A percentile compares a stretch with the other conserved stretches of the same genome.
These are phyloP conservation scores for Folsomia candida DNA, from an alignment of 2,888 invertebrate species.

Conservation along the genomic window DNA sequence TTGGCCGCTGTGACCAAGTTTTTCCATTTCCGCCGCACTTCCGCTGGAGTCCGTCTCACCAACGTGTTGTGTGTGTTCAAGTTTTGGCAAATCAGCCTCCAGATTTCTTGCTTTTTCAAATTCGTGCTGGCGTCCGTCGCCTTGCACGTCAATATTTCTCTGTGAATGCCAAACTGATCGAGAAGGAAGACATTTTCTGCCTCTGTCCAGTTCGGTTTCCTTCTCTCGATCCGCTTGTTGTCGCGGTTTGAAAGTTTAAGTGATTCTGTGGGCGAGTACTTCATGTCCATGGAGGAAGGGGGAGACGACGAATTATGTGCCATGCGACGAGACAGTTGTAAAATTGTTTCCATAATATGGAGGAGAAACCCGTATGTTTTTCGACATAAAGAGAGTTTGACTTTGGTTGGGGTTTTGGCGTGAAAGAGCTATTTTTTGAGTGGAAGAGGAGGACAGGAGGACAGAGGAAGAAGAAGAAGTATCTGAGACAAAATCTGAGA, in stretches of 20 bases:
- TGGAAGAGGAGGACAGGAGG: background rate
- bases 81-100: constrained; percentile 50
- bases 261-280: constrained; percentile 44
- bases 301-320: constrained; percentile 36
- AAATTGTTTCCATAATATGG: constrained; percentile 41
- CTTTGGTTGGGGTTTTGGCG: background rate
- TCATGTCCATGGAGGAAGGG: constrained; percentile 38
- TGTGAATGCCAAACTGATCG: constrained; percentile 49
- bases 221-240: constrained; percentile 36
- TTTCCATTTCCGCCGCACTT: constrained; percentile 51
- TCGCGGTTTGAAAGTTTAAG: constrained; percentile 40
- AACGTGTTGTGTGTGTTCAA: constrained; percentile 48
- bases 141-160: constrained; percentile 50
- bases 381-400: background rate
- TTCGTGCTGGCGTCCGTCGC: constrained; percentile 51
- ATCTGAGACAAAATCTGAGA: constrained; percentile 42
- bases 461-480: constrained; percentile 14
- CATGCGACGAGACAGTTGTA: constrained; percentile 36
- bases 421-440: background rate
- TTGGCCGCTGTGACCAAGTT: constrained; percentile 50
- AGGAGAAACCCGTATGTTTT: background rate
- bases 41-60: constrained; percentile 50
- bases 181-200: constrained; percentile 50
- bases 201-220: constrained; percentile 31
- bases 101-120: constrained; percentile 50